Base-by-base conservation (phyloP, 2,888 invertebrate genomes). In the Nebria salina region DNA sequence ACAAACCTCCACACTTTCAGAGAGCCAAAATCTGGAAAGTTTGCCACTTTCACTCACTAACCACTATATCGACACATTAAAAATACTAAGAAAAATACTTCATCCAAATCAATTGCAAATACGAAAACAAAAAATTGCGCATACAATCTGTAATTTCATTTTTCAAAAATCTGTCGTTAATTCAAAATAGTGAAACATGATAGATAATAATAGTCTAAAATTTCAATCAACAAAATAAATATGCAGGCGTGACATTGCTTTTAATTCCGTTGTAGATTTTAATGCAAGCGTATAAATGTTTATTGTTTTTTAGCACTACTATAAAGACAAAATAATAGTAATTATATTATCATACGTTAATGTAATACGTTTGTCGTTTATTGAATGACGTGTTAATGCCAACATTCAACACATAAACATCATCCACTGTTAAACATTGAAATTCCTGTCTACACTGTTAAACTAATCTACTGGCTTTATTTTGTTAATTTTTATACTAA, bases 41-140 rank as follows among this genome's bases (percentile, higher is more conserved):
- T 70, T 64, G 15, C 34, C 78, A 78, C 78, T 78, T 78, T 78
- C 78, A 78, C 78, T 54, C 54, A 13, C 54, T 54, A 54, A 54
- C 7, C 5, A 54, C 54, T 54, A 54, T 78, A 15, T 73, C 42
- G 42, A 42, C 41, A 41, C 73, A 73, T n/a, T 13, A 41, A 26
- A 73, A 73, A 5, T 13, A 7, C 7, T 54, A 54, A 4, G 34
- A 34, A 34, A 34, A 34, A 20, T 20, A 20, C 20, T 20, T 20
- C 20, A 20, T 20, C 34, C 34, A 34, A 34, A 34, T 34, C 34
- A 5, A 34, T 34, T 34, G 34, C 34, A 34, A 34, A 34, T 5
- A 2, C 34, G 34, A 34, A 1, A 34, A 34, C 34, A 34, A 34
- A 34, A 34, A 34, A 34, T 34, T 34, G 34, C 34, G 34, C 34